Evolutionary conservation across 1,140 invertebrate species (phyloP), one percentile per base, ranked within the genome.

Genomic region (Calliopsis andreniformis): DNA sequence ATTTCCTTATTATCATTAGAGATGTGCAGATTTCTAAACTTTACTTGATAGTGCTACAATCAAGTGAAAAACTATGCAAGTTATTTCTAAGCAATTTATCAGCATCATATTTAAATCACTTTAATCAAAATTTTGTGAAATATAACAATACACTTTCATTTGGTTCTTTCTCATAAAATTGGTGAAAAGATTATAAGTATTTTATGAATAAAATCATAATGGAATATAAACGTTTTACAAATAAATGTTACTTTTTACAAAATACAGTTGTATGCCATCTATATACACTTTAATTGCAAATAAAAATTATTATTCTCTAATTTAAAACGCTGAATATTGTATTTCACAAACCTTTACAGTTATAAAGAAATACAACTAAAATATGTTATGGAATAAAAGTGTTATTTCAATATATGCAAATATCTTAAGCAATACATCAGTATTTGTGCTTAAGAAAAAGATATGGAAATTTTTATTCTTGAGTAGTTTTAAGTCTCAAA

Each of bases 131-230:
- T 61, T 76, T 82, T 45, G 59, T 68, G 59, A 76, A 76, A 64
- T 80, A 76, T 73, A 80, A 66, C 47, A 56, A 67, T 68, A 79
- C 45, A 83, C 69, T 84, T 84, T 84, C 82, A 84, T 77, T 83
- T 64, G 35, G 23, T 49, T 72, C 62, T 63, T 67, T 59, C 56
- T 49, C 55, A 53, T 78, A 69, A 18, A 62, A 71, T 71, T 53
- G 61, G 14, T 53, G 47, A 59, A 67, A 53, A 49, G 14, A 5
- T 30, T 51, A 53, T 45, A 23, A 49, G 16, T 61, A 42, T 39
- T 30, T 39, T n/a, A n/a, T n/a, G n/a, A n/a, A n/a, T n/a, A 49
- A 68, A 82, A 82, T 18, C 42, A 56, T 64, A 30, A 4, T 32
- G 32, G 16, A 59, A 28, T n/a, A 30, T 55, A 7, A 55, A 16